Base-by-base conservation (phyloP, 2,888 invertebrate genomes). In the Frankliniella fusca region DNA sequence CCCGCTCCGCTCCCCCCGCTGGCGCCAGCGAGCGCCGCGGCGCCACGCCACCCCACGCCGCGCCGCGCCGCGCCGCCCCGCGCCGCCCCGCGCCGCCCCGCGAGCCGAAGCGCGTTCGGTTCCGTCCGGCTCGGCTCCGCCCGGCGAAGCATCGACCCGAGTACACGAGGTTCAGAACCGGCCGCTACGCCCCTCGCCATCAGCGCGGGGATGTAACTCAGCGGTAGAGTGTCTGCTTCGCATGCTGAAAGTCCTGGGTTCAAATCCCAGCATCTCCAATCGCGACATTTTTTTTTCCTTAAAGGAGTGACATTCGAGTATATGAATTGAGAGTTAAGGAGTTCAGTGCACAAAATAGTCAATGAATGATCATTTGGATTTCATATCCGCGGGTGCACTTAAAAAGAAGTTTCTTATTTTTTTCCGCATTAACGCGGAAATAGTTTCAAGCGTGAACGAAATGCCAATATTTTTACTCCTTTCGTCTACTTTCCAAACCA, bases 241-340 rank as follows among this genome's bases (percentile, higher is more conserved):
- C 70, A 76, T 76, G 70, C 70, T 76, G 70, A 76, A 76, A 76
- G 70, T 76, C 70, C 70, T 76, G 70, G 70, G 70, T 76, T 76
- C 70, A 76, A 76, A 76, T 76, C 70, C 70, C 70, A 76, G 70
- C 70, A 76, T 76, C 70, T 76, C 70, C 70, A 76, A 27, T 76
- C 70, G 70, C 70, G 12, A 76, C n/a, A 70, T 9, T 8, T 70
- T 70, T 76, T 76, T 76, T 76, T 27, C 12, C 9, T 23, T 27
- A 27, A 1, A 10, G 9, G 23, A 23, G 23, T n/a, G 65, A n/a
- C n/a, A n/a, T 65, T 18, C 1, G 18, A 2, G 54, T n/a, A n/a
- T n/a, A n/a, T n/a, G n/a, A n/a, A n/a, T n/a, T n/a, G n/a, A n/a
- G n/a, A n/a, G n/a, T n/a, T n/a, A n/a, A n/a, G n/a, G n/a, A n/a